phyloP scores from a whole-genome alignment of 2,797 vertebrate species.

The Pygocentrus nattereri region DNA sequence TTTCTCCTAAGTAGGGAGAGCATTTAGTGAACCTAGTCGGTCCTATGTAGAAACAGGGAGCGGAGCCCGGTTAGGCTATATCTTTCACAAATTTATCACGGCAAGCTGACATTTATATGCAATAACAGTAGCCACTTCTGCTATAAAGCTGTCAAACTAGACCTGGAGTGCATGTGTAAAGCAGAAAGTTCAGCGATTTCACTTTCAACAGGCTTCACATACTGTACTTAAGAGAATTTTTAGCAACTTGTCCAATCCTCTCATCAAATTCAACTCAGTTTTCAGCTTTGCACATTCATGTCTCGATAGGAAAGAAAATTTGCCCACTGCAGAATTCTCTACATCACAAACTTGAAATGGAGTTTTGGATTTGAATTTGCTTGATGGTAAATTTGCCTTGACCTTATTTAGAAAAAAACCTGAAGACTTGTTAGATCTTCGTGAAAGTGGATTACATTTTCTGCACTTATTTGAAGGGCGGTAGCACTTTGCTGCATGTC shows the following conservation, averaged over 20 bases:
- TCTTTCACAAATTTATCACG: background rate
- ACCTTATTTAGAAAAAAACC: constrained; percentile 4
- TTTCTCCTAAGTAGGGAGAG: constrained; percentile 11
- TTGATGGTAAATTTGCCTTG: constrained; percentile 1
- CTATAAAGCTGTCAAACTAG: constrained; percentile 3
- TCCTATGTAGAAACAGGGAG: constrained; percentile 30
- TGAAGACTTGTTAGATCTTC: background rate
- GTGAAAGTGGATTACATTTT: constrained; percentile 3
- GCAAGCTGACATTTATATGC: constrained; percentile 12
- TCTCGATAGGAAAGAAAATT: background rate
- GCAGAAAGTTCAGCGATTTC: constrained; percentile 11
- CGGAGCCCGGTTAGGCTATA: background rate
- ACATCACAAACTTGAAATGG: background rate
- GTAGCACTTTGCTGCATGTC: constrained; percentile 1
- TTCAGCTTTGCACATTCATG: constrained; percentile 7
- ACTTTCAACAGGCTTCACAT: background rate
- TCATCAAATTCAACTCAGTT: constrained; percentile 19
- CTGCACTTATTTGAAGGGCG: background rate
- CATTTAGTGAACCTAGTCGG: constrained; percentile 33
- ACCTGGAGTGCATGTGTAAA: background rate
- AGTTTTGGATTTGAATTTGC: background rate
- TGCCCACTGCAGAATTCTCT: background rate
- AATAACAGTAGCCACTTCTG: constrained; percentile 7
- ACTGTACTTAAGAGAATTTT: constrained; percentile 3
- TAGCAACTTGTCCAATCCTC: constrained; percentile 3